Conservation (phyloP, 2,797 vertebrate species). For the Sebastes umbrosus region DNA sequence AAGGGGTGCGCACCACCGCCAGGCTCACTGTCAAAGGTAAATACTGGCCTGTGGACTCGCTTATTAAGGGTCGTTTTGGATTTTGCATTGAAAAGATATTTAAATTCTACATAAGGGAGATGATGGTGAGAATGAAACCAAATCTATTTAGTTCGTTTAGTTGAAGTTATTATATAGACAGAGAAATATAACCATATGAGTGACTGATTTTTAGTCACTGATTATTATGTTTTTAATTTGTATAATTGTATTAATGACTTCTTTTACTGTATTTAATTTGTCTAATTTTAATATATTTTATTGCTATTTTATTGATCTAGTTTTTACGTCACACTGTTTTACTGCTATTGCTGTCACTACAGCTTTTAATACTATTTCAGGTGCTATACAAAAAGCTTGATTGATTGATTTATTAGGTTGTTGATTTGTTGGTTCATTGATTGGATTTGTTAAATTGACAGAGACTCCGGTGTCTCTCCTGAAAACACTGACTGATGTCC, state of each 20-base stretch:
- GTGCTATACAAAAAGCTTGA: too few relatives aligned
- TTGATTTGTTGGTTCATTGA: neutral
- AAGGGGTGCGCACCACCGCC: constrained; percentile 85
- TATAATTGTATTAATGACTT: too few relatives aligned
- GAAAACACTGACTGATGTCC: constrained; percentile 80
- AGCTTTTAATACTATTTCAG: too few relatives aligned
- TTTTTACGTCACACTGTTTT: too few relatives aligned
- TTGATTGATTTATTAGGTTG: neutral
- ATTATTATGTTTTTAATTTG: too few relatives aligned
- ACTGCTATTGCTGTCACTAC: too few relatives aligned
- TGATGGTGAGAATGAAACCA: neutral
- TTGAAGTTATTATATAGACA: neutral
- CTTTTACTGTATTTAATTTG: too few relatives aligned
- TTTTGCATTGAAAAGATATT: neutral
- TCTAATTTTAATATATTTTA: too few relatives aligned
- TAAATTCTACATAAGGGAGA: neutral
- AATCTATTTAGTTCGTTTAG: neutral
- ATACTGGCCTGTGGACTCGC: neutral
- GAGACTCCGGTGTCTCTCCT: constrained; percentile 91
- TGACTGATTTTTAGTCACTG: neutral
- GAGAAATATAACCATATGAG: neutral
- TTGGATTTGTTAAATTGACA: constrained; percentile 48
- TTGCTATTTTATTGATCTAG: too few relatives aligned
- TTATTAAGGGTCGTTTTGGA: neutral
- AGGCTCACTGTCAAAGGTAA: constrained; percentile 89